Evolutionary conservation across 2,797 vertebrate genomes (phyloP).

Genomic region (Oryzias dopingdopingensis): DNA sequence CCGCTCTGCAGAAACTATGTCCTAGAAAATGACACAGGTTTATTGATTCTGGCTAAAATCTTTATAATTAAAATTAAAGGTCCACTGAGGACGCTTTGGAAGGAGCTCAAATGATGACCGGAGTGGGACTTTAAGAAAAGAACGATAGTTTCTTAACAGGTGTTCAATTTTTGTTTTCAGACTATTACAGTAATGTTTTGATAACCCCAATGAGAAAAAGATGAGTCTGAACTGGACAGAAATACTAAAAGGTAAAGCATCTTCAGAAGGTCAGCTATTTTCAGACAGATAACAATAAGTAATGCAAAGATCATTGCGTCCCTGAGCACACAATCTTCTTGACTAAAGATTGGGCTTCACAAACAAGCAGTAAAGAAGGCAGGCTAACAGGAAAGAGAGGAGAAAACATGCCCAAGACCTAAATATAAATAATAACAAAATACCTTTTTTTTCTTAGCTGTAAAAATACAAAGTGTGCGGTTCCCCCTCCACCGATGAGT

Average conservation of each 20-base stretch:
- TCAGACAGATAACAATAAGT: conserved; percentile 29
- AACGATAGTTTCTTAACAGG: too few species aligned
- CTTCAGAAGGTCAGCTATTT: conserved; percentile 15
- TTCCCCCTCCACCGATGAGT: conserved; percentile 23
- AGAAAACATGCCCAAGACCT: conserved; percentile 42
- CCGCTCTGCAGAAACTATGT: too few species aligned
- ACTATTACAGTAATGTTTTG: too few species aligned
- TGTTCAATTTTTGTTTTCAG: too few species aligned
- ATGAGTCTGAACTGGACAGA: conserved; percentile 22
- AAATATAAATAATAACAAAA: conserved; percentile 25
- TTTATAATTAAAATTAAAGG: too few species aligned
- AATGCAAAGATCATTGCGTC: conserved; percentile 43
- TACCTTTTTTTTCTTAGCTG: conserved; percentile 11
- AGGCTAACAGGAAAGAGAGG: conserved; percentile 30
- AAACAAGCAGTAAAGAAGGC: conserved; percentile 20
- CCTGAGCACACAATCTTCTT: conserved; percentile 70
- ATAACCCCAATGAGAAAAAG: too few species aligned
- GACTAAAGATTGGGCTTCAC: conserved; percentile 40
- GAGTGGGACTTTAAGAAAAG: too few species aligned
- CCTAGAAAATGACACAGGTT: too few species aligned
- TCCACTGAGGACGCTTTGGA: too few species aligned
- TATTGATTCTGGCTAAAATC: too few species aligned
- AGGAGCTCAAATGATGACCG: too few species aligned
- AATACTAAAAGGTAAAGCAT: conserved; percentile 20
- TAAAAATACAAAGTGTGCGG: conserved; percentile 11